phyloP scores from a whole-genome alignment of 2,888 invertebrate species.

The Andrena dorsata region DNA sequence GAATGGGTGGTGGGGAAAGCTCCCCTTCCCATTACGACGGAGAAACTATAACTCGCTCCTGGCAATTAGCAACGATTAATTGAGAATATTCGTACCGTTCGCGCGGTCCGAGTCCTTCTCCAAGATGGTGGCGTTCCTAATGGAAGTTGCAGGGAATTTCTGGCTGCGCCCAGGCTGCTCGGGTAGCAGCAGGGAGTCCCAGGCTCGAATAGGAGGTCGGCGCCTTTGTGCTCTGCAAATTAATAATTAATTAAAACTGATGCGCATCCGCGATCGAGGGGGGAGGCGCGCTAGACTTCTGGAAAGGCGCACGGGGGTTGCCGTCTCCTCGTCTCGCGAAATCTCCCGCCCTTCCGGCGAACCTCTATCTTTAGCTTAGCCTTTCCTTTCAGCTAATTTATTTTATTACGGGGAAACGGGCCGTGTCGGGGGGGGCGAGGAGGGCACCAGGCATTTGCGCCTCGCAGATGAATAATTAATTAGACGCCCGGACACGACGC shows the following conservation, averaged over 20 bases:
- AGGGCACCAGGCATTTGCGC: not conserved
- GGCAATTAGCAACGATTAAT: slow-evolving; percentile 43
- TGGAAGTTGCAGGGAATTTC: slow-evolving; percentile 25
- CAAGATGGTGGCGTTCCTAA: slow-evolving; percentile 15
- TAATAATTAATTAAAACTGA: slow-evolving; percentile 81
- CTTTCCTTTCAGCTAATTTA: slow-evolving; percentile 15
- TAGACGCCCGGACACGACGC: not conserved
- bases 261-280: slow-evolving; percentile 54
- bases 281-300: not conserved
- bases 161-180: not conserved
- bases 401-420: slow-evolving; percentile 17
- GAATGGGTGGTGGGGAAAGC: too few relatives aligned
- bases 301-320: not conserved
- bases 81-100: slow-evolving; percentile 28
- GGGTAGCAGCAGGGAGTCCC: slow-evolving; percentile 9
- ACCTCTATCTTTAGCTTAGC: slow-evolving; percentile 10
- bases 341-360: not conserved
- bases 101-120: not conserved
- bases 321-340: slow-evolving; percentile 9
- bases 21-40: not conserved
- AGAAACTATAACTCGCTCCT: not conserved
- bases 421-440: too few relatives aligned
- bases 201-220: slow-evolving; percentile 27
- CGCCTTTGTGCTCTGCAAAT: slow-evolving; percentile 73
- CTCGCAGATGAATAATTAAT: slow-evolving; percentile 27